Percentiles rank a stretch among this genome's conserved stretches.
phyloP scores from a whole-genome alignment of 2,113 vertebrate species.

The Egretta garzetta region DNA sequence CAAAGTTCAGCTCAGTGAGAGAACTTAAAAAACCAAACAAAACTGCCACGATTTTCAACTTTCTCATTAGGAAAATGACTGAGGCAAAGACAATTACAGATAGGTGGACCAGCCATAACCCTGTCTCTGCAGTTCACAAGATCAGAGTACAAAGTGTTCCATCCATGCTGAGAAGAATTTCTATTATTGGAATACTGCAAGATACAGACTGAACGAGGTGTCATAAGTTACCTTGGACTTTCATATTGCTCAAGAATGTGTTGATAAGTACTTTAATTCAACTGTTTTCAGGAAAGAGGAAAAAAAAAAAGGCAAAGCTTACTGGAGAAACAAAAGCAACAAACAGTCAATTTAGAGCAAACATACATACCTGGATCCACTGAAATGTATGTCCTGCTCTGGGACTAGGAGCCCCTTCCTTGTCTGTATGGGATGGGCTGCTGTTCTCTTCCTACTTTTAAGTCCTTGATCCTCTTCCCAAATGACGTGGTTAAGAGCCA shows the following conservation, averaged over 20 bases:
- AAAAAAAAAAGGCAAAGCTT: neutral
- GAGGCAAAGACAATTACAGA: neutral
- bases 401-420: neutral
- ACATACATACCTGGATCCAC: neutral
- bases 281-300: neutral
- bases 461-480: neutral
- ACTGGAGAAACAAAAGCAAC: neutral
- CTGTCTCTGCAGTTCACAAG: neutral
- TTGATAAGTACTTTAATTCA: neutral
- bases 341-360: neutral
- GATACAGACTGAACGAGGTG: neutral
- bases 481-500: rapidly evolving
- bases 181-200: neutral
- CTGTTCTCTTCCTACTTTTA: neutral
- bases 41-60: neutral
- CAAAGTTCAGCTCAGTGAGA: neutral
- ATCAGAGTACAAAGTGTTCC: slow-evolving; percentile 6
- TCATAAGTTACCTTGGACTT: neutral
- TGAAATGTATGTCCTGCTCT: neutral
- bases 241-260: neutral
- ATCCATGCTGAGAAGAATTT: neutral
- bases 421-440: neutral
- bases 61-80: neutral
- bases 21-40: neutral
- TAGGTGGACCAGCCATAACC: neutral